Evolutionary conservation across 35 echinoderm and acorn worm species (phyloP), one percentile per base, ranked within the genome.

Genomic region (Diadema setosum): DNA sequence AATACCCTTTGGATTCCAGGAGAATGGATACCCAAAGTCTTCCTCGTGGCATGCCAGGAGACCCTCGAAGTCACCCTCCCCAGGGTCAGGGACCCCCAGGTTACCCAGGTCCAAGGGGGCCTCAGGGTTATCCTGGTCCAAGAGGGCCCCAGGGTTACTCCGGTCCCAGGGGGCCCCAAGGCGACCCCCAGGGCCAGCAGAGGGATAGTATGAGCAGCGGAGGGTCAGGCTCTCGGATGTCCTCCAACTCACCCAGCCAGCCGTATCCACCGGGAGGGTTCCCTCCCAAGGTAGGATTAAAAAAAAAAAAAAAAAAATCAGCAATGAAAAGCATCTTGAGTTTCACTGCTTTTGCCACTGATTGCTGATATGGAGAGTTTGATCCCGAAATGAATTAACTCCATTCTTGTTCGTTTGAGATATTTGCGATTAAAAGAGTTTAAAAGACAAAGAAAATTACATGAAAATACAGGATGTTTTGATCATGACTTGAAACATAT

Each of bases 201-300:
- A 82, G 80, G 59, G 88, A 83, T 57, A 90, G 88, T 90, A 63
- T 32, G 16, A 90, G 80, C 59, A 83, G 80, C 44, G 88, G 88
- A 83, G 88, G 88, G 83, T 83, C 88, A 40, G 87, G 73, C 2
- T 57, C 75, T 48, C 82, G 88, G 41, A 49, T 87, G 85, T 83
- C 88, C 41, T 58, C 88, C 26, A 56, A 44, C 43, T 55, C 50
- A 46, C 44, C 58, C 35, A 83, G 42, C 55, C 88, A 90, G 44
- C 81, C 55, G 42, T 81, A 70, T 14, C 63, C 61, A 42, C 81
- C 32, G 33, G 76, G 75, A 59, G 81, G 45, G 70, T 57, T 37
- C 32, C 35, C 70, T 35, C 70, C 70, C 37, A 76, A 40, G 20
- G 70, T 76, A 76, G 43, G 70, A n/a, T n/a, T n/a, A n/a, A n/a